Conservation (phyloP, 2,113 vertebrate species). For the Leucopsar rothschildi region DNA sequence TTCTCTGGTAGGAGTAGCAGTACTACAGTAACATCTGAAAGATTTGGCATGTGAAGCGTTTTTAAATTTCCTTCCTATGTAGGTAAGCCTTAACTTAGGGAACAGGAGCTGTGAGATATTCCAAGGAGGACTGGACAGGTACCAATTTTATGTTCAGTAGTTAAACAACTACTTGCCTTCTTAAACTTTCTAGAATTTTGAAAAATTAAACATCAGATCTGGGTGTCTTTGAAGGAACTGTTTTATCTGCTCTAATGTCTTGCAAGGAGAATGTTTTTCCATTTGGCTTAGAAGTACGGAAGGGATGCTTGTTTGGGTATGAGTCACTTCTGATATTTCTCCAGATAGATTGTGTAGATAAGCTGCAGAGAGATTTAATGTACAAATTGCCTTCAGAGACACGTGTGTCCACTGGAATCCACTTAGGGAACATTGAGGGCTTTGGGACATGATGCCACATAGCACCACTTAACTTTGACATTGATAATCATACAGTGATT, state of each 20-base stretch:
- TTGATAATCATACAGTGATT: background rate
- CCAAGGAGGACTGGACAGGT: background rate
- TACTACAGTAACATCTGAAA: background rate
- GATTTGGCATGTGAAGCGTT: background rate
- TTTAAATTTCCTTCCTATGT: background rate
- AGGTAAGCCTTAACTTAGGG: background rate
- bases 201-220: background rate
- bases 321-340: conserved; percentile 47
- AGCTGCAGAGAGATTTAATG: conserved; percentile 10
- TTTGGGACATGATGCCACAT: background rate
- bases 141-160: background rate
- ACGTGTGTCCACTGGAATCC: conserved; percentile 45
- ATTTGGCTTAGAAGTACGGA: conserved; percentile 1
- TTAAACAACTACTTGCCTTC: background rate
- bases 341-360: conserved; percentile 10
- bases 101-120: background rate
- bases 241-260: background rate
- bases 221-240: background rate
- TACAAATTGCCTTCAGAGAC: conserved; percentile 54
- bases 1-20: conserved; percentile 38
- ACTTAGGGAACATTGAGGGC: background rate
- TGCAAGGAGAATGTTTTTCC: background rate
- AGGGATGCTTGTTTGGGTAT: background rate
- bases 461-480: conserved; percentile 51
- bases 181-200: background rate